Base-by-base conservation (phyloP, 2,797 vertebrate genomes). In the Setipinna tenuifilis region DNA sequence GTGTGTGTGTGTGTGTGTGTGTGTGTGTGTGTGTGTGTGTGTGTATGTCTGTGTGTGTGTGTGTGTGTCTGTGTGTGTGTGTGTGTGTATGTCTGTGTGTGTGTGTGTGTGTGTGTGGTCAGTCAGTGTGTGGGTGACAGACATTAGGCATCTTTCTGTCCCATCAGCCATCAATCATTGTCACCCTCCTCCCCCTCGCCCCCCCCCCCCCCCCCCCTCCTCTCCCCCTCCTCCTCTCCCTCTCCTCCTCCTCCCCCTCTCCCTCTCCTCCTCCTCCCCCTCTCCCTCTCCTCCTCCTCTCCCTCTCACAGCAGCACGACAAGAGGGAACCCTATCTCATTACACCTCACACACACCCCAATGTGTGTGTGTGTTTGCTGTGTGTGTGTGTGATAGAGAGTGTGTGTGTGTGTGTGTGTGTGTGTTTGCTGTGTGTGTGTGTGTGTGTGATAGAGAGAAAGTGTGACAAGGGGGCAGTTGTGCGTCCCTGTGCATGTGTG, bases 341-440 rank as follows among this genome's bases (percentile, higher is more conserved):
- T 17, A 78, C 35, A 78, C 35, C 19, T 41, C 35, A 78, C 28
- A 78, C 41, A 31, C 28, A 71, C 28, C 68, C 25, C 28, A 14
- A 31, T 28, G 62, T 68, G n/a, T 7, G 5, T 57, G 54, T 61
- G 17, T 61, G 61, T 25, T n/a, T 17, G 14, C 12, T 28, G 10
- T 68, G 65, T 68, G 25, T 16, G 62, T 68, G 23, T 31, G 62
- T 25, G 10, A 48, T 3, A 48, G 10, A 48, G 25, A 12, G 2
- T 68, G 62, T n/a, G 59, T 61, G 59, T 61, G 59, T 58, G 57
- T 58, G 57, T 58, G 57, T 58, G 57, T 28, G 62, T 68, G n/a
- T 59, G 50, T 54, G 50, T 6, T 11, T 6, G 50, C 6, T 6
- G 50, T 6, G 50, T 6, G 50, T 54, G 14, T 54, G 3, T 54